Conservation (phyloP, 2,888 invertebrate genomes). For the Sesamia inferens region DNA sequence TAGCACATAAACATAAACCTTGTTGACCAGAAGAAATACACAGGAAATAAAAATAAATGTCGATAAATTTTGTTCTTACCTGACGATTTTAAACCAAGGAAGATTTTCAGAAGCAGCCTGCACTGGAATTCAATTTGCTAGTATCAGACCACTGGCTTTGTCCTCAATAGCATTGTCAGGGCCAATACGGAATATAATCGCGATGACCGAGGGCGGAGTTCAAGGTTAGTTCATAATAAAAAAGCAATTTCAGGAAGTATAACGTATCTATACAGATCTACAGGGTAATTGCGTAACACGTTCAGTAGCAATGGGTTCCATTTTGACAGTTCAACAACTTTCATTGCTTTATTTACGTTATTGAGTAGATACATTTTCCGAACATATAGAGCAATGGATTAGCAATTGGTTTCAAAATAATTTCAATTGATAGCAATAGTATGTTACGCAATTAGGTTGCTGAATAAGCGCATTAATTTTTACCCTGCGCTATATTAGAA, state of each 20-base stretch:
- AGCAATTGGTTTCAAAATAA: no score
- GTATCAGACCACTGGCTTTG: slow-evolving; percentile 62
- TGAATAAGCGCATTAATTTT: no score
- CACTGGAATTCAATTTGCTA: slow-evolving; percentile 81
- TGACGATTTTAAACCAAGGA: slow-evolving; percentile 68
- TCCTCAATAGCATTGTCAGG: slow-evolving; percentile 51
- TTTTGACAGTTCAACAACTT: no score
- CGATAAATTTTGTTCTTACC: slow-evolving; percentile 40
- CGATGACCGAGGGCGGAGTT: slow-evolving; percentile 11
- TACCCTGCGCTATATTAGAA: no score
- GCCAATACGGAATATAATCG: slow-evolving; percentile 16
- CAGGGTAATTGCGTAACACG: no score
- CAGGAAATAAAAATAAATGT: slow-evolving; percentile 40
- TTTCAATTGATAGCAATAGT: no score
- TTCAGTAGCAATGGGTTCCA: no score
- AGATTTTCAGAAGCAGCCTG: slow-evolving; percentile 71
- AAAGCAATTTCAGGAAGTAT: neutral
- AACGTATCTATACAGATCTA: no score
- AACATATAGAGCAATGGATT: no score
- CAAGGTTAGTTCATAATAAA: neutral
- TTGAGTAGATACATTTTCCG: no score
- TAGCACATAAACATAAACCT: neutral
- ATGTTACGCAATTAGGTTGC: no score
- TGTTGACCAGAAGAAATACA: slow-evolving; percentile 25
- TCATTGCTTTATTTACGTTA: no score